phyloP scores from a whole-genome alignment of 2,888 invertebrate species.

The Andrena fulva region DNA sequence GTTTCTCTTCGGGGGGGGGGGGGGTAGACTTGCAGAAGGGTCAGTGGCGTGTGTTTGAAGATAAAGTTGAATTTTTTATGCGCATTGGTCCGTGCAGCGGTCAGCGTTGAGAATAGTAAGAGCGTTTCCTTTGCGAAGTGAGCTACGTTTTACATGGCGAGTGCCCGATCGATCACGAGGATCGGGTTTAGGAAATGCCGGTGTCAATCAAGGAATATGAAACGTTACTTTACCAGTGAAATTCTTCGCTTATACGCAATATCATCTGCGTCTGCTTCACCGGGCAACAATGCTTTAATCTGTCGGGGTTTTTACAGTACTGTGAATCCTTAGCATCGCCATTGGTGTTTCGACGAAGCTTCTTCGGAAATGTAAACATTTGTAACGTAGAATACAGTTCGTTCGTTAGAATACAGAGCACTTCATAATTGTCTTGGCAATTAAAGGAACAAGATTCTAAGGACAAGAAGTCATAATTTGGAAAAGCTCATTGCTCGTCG shows the following conservation, averaged over 20 bases:
- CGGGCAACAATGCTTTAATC: background rate
- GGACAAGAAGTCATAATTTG: too few relatives aligned
- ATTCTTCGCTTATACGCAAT: constrained; percentile 25
- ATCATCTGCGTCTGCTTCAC: background rate
- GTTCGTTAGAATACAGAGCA: too few relatives aligned
- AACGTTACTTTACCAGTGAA: constrained; percentile 23
- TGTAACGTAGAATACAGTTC: too few relatives aligned
- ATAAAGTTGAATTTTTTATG: background rate
- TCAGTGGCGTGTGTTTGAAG: background rate
- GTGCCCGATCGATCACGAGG: constrained; percentile 43
- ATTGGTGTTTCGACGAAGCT: too few relatives aligned
- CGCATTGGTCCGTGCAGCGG: background rate
- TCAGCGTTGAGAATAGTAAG: too few relatives aligned
- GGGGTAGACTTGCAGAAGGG: background rate
- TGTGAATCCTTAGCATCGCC: too few relatives aligned
- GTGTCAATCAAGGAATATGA: constrained; percentile 41
- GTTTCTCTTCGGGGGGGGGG: background rate
- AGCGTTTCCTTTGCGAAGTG: background rate
- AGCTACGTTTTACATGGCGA: background rate
- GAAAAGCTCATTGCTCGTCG: too few relatives aligned
- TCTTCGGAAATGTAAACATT: too few relatives aligned
- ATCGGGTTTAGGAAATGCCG: constrained; percentile 33
- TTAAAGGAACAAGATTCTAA: too few relatives aligned
- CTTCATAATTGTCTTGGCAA: too few relatives aligned
- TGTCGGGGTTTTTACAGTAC: too few relatives aligned